Evolutionary conservation across 2,797 vertebrate species (phyloP), one percentile per base, ranked within the genome.

Genomic region (Megaceryle alcyon): DNA sequence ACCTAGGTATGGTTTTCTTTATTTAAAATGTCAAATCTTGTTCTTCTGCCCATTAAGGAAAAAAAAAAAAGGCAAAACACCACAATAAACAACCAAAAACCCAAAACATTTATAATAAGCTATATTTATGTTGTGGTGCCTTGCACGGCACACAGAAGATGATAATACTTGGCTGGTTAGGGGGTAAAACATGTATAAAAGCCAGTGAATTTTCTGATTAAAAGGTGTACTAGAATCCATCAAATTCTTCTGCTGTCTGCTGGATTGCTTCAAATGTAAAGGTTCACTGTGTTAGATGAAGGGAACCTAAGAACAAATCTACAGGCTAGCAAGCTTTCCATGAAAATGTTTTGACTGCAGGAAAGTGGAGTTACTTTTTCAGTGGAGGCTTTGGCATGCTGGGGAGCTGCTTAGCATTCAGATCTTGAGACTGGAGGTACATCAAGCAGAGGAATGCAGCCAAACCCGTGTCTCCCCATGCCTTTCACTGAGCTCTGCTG

Each of bases 1-100:
- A 99, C 97, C 98, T 99, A 21, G 99, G 99, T 99, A 98, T 46
- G 97, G 48, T 78, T 96, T 97, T 82, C 89, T 88, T 0, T 43
- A 37, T 84, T 95, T 92, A 46, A 82, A 82, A 49, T 43, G 26
- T 70, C 46, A 79, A 59, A 86, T 73, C 22, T 90, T 14, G 7
- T 92, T 66, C 21, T 64, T 23, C 12, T 61, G 21, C 17, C n/a
- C 66, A 1, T 53, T 73, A 10, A 87, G 81, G 63, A 64, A 54
- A 37, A 23, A 7, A 31, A 56, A 12, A 10, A 56, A 28, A 28
- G 5, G 22, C 49, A 26, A 51, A 25, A 35, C 33, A 19, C 4
- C 19, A 44, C 44, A 44, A 44, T 37, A 44, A 43, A 18, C 7
- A 43, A 18, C 37, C 23, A 60, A 71, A 22, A 5, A 0, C 22